Evolutionary conservation across 2,113 vertebrate genomes (phyloP).

Genomic region (Ciconia stormi): DNA sequence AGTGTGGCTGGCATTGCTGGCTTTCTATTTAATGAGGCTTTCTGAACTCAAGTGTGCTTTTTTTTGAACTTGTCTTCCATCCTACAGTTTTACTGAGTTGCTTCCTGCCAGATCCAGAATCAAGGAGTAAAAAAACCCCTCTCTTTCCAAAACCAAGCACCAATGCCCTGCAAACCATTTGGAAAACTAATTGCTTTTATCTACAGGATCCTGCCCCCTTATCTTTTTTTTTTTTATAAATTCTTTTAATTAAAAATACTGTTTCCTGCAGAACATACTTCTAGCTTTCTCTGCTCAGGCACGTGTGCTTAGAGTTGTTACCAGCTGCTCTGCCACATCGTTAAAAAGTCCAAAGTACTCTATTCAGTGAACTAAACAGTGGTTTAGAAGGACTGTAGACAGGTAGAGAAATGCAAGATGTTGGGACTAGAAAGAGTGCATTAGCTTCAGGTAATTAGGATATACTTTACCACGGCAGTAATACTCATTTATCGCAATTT

Average conservation of each 20-base stretch:
- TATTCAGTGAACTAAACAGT: not conserved
- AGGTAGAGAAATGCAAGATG: not conserved
- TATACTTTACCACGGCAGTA: not conserved
- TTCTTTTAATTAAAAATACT: not conserved
- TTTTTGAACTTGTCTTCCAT: not conserved
- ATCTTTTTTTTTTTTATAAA: not conserved
- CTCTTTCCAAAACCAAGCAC: not conserved
- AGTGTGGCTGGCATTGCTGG: not conserved
- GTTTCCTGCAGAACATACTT: not conserved
- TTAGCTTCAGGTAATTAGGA: not conserved
- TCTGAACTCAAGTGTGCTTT: not conserved
- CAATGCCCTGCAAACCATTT: not conserved
- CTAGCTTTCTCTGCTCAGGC: not conserved
- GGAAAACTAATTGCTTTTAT: not conserved
- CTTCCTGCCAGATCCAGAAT: not conserved
- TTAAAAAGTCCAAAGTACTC: not conserved
- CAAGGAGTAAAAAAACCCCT: not conserved
- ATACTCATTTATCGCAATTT: not conserved
- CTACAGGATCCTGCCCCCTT: not conserved
- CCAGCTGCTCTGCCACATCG: not conserved
- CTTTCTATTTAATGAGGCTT: not conserved
- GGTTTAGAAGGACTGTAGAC: not conserved
- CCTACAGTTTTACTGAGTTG: not conserved
- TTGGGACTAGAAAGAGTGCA: not conserved
- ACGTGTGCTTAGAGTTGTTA: not conserved